These are phyloP conservation scores for Cecidostiba fungosa DNA, from an alignment of 2,888 invertebrate species.

Conservation along the genomic window DNA sequence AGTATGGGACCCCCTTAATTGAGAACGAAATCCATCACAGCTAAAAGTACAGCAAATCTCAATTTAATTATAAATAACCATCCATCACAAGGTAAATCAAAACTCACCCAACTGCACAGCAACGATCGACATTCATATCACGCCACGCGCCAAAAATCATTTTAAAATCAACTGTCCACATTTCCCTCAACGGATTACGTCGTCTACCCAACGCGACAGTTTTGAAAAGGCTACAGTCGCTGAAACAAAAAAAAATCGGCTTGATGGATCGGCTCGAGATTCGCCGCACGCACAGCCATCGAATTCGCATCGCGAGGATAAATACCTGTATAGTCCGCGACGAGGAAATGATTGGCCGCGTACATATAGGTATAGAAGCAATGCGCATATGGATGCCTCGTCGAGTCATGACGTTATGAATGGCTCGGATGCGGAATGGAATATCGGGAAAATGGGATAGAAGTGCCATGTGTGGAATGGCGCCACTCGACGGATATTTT, in stretches of 20 bases:
- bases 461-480: background rate
- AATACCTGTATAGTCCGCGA: conserved; percentile 8
- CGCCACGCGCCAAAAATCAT: background rate
- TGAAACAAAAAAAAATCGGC: conserved; percentile 2
- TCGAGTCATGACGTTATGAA: conserved; percentile 25
- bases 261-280: conserved; percentile 21
- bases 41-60: background rate
- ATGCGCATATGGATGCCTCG: background rate
- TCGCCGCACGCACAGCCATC: conserved; percentile 1
- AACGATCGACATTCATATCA: conserved; percentile 11
- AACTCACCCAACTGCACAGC: background rate
- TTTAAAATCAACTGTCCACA: background rate
- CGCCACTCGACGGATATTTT: background rate
- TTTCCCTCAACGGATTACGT: background rate
- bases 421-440: conserved; percentile 21
- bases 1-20: background rate
- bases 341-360: conserved; percentile 22
- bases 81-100: background rate
- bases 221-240: background rate
- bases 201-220: background rate
- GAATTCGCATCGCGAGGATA: conserved; percentile 11
- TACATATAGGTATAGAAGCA: background rate
- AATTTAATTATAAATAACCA: background rate
- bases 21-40: background rate
- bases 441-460: background rate